Conservation (phyloP, 1,140 invertebrate species). For the Zophobas atratus region DNA sequence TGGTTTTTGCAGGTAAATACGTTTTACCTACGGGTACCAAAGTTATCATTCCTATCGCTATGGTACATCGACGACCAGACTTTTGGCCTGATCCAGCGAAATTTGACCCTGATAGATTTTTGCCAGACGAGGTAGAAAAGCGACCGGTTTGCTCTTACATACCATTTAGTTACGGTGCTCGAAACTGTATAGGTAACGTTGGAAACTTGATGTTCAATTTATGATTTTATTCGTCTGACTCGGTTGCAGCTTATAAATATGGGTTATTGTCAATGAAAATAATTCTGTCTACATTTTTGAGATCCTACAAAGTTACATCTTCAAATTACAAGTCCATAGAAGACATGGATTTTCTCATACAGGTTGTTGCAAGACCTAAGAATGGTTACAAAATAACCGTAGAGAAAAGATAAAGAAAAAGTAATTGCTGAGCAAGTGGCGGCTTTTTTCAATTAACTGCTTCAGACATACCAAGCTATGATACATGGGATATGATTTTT, state of each 20-base stretch:
- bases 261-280: conserved; percentile 5
- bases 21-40: no score
- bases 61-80: no score
- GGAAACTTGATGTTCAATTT: not conserved
- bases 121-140: not conserved
- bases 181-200: no score
- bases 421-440: not conserved
- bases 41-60: no score
- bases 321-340: conserved; percentile 3
- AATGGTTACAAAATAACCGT: conserved; percentile 10
- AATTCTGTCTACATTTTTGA: not conserved
- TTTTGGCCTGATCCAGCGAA: no score
- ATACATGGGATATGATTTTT: no score
- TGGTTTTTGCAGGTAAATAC: no score
- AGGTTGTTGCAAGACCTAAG: not conserved
- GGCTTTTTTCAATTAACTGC: not conserved
- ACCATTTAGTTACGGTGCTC: no score
- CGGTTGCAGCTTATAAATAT: not conserved
- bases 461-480: not conserved
- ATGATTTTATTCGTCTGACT: not conserved
- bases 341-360: not conserved
- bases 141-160: no score
- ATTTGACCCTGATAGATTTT: no score
- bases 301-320: not conserved
- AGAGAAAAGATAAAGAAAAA: not conserved